Percentiles rank a stretch among this genome's conserved stretches.
These are phyloP conservation scores for Microvelia longipes DNA, from an alignment of 1,140 invertebrate species.

Conservation along the genomic window DNA sequence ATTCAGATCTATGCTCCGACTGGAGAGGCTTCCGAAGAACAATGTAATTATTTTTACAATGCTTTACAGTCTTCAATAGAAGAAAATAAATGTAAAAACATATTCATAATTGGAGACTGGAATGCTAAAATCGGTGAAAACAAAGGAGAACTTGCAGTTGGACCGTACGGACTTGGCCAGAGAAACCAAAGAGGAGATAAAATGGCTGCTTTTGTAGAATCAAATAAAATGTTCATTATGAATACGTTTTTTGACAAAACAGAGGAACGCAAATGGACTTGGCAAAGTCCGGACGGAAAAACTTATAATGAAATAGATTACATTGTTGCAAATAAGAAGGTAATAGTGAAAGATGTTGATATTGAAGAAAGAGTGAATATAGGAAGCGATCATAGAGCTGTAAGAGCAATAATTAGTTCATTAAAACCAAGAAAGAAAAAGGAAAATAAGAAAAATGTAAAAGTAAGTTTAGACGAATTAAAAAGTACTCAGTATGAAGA, in stretches of 20 bases:
- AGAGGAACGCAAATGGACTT: background rate
- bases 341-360: background rate
- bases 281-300: background rate
- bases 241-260: background rate
- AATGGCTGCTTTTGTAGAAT: background rate
- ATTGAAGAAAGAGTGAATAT: background rate
- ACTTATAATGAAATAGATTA: background rate
- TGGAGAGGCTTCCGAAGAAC: background rate
- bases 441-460: background rate
- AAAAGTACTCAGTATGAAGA: too few relatives aligned
- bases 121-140: background rate
- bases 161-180: background rate
- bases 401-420: background rate
- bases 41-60: background rate
- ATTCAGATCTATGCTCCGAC: background rate
- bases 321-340: background rate
- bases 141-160: background rate
- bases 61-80: background rate
- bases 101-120: background rate
- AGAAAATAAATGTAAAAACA: background rate
- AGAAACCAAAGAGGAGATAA: background rate
- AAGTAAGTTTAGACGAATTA: too few relatives aligned
- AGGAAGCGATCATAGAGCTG: background rate
- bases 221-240: background rate
- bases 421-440: background rate